Percentiles rank a stretch among this genome's conserved stretches.
phyloP scores from a whole-genome alignment of 2,797 vertebrate genomes.

The Lemur catta region DNA sequence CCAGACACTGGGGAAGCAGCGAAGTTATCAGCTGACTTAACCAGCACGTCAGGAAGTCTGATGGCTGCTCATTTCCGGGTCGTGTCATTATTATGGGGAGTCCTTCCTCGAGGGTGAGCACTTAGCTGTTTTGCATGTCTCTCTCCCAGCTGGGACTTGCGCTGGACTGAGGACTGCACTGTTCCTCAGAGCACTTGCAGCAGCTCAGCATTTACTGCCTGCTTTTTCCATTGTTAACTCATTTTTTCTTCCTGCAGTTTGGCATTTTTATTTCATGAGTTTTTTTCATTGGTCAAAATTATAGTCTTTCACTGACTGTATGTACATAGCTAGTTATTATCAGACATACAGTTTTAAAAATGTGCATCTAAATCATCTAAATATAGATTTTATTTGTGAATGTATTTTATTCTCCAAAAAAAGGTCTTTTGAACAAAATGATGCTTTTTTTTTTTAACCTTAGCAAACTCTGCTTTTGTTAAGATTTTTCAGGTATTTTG shows the following conservation, averaged over 20 bases:
- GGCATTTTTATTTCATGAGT: slow-evolving; percentile 19
- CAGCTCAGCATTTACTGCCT: not conserved
- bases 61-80: not conserved
- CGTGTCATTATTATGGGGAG: not conserved
- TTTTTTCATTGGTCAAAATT: slow-evolving; percentile 43
- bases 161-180: not conserved
- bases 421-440: not conserved
- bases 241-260: slow-evolving; percentile 15
- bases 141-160: not conserved
- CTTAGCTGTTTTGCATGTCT: not conserved
- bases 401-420: not conserved
- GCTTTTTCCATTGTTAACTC: not conserved
- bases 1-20: not conserved
- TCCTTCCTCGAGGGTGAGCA: not conserved
- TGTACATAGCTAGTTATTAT: slow-evolving; percentile 49
- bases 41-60: not conserved
- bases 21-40: not conserved
- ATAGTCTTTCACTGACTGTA: not conserved
- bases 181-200: not conserved
- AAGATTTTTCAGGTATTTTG: not conserved
- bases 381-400: slow-evolving; percentile 50
- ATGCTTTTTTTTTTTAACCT: not conserved
- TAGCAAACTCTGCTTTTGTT: too few species aligned
- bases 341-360: slow-evolving; percentile 1
- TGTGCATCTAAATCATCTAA: slow-evolving; percentile 10